Evolutionary conservation across 2,113 vertebrate species (phyloP), one percentile per base, ranked within the genome.

Genomic region (Picathartes gymnocephalus): DNA sequence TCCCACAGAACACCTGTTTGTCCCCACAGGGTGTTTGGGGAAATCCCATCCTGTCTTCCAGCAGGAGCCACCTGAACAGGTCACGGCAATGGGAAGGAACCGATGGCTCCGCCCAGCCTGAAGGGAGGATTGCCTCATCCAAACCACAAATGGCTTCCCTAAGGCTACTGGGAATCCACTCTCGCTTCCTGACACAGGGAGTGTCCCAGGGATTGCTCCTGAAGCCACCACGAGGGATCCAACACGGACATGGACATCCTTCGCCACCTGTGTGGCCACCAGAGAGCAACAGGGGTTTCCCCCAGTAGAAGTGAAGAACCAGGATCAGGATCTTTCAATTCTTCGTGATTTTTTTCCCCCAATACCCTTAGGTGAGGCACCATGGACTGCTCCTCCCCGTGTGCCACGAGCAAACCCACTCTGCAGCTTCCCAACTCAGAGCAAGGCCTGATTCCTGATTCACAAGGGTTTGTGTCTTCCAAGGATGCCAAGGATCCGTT

Each of bases 401-500:
- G 33, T 2, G 15, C 37, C 47, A 30, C 0, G 1, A 40, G 47
- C 18, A 37, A 58, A 80, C 15, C 5, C 69, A 27, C 42, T 7
- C 42, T 2, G 37, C 19, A 7, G 12, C 37, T 44, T 13, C 73
- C 51, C 35, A 48, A 3, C 2, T 4, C 0, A 3, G 54, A 10
- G 42, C 53, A 47, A 35, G 13, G 60, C 42, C 39, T 10, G 10
- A 33, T 0, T 44, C 48, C 35, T 0, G 0, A 25, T 4, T 40
- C 42, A 33, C 12, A 10, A 13, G 44, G 15, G 42, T 19, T 44
- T 37, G 68, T 44, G 58, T 3, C n/a, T n/a, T n/a, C 76, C 15
- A 18, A 39, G 42, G n/a, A 21, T 0, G 1, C 19, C 4, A 6
- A 8, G 30, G 68, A 6, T 31, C 45, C 0, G 0, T 2, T 7